Evolutionary conservation across 2,888 invertebrate species (phyloP), one percentile per base, ranked within the genome.

Genomic region (Andrena chrysosceles): DNA sequence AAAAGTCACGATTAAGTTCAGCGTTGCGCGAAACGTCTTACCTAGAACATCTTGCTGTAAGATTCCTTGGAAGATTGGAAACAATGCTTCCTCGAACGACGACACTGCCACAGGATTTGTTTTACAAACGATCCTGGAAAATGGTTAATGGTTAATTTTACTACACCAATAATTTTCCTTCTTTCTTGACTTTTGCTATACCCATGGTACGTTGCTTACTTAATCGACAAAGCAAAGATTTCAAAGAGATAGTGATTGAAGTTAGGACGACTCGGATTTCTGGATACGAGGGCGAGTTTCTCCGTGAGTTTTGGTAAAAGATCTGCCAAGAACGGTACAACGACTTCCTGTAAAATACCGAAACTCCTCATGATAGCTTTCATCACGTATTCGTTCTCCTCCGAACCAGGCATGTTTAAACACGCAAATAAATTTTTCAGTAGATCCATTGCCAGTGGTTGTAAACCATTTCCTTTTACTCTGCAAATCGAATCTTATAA

Each of bases 231-330:
- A 33, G 99, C 98, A 56, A 99, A 95, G 0, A 98, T 97, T 95
- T 99, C 99, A 93, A 99, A 99, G 52, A 99, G 95, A 94, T 98
- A 99, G 94, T 99, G 99, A 95, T 99, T 99, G 95, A 99, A 99
- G 93, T 99, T 98, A 0, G 99, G 99, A 91, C 98, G 98, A 90
- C 98, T 98, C 0, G 99, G 98, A 95, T 99, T 99, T 95, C 98
- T 98, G 72, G 98, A 96, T 35, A 99, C 98, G 49, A 96, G 94
- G 4, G 96, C 94, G 60, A 99, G 94, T 93, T 98, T 98, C 86
- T 96, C 96, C 0, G 98, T 98, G 26, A 99, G 95, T 91, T 97
- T 97, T 0, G 98, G 97, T 83, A 99, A 94, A 2, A 98, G 95
- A n/a, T 96, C 96, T 33, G 96, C 96, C 92, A 99, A 95, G 93